Percentiles rank a stretch among this genome's conserved stretches.
Evolutionary conservation across 2,888 invertebrate species (phyloP).

Genomic region (Drosophila barbarae): DNA sequence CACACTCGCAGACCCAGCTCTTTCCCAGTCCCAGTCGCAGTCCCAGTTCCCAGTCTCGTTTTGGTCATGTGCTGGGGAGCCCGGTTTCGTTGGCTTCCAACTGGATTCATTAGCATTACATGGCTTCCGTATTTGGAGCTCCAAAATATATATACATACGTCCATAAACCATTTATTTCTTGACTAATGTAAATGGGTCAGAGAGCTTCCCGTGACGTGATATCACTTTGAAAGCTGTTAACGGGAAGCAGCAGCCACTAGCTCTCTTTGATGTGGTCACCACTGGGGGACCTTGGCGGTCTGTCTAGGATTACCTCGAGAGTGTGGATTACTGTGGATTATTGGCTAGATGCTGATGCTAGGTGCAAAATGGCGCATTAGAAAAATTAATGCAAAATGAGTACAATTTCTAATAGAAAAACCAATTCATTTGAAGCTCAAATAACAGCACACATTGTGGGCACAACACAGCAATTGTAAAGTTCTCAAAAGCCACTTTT

Average conservation of each 20-base stretch:
- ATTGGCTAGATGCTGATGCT: neutral
- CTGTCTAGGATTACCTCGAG: constrained; percentile 42
- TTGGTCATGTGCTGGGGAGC: constrained; percentile 52
- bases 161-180: constrained; percentile 5
- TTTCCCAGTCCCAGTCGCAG: constrained; percentile 9
- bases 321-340: constrained; percentile 34
- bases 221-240: constrained; percentile 1
- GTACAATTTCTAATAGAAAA: neutral
- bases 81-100: constrained; percentile 30
- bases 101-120: constrained; percentile 73
- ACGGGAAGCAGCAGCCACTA: constrained; percentile 20
- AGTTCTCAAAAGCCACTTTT: neutral
- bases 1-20: constrained; percentile 2
- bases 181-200: constrained; percentile 33
- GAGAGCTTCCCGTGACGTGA: constrained; percentile 18
- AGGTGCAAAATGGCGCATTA: constrained; percentile 45
- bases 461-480: neutral
- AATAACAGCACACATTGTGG: neutral
- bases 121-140: constrained; percentile 70
- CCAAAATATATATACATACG: neutral
- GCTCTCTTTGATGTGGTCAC: constrained; percentile 18
- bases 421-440: neutral
- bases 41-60: constrained; percentile 26
- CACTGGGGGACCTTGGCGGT: constrained; percentile 60
- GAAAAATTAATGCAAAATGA: neutral